phyloP scores from a whole-genome alignment of 2,888 invertebrate genomes.

The Abrostola tripartita region DNA sequence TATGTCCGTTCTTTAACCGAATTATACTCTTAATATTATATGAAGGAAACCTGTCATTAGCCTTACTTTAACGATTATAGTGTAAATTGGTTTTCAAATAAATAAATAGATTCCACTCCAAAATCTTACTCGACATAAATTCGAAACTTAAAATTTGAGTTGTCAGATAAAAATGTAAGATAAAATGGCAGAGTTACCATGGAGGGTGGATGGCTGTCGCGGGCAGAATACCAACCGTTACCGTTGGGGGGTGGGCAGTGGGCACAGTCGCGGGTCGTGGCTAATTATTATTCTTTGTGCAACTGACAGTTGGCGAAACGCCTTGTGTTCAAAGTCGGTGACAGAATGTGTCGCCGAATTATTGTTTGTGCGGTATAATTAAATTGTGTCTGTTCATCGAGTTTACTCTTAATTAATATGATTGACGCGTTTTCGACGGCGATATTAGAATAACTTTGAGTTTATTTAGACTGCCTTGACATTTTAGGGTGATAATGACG shows the following conservation, averaged over 20 bases:
- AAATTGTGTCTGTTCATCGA: conserved; percentile 40
- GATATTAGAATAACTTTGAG: not conserved
- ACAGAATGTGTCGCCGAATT: conserved; percentile 42
- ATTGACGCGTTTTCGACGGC: conserved; percentile 1
- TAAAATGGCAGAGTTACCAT: conserved; percentile 34
- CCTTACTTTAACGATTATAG: too few species aligned
- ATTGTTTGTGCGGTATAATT: conserved; percentile 37
- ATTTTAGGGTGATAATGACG: too few species aligned
- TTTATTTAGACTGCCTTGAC: not conserved
- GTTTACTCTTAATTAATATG: conserved; percentile 20
- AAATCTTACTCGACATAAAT: not conserved
- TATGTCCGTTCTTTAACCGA: too few species aligned
- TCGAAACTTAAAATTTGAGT: conserved; percentile 42
- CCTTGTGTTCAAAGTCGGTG: conserved; percentile 40
- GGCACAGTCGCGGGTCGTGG: conserved; percentile 32
- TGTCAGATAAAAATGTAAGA: conserved; percentile 23
- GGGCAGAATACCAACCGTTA: conserved; percentile 34
- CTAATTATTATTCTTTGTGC: conserved; percentile 62
- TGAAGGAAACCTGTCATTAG: too few species aligned
- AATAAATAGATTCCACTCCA: too few species aligned
- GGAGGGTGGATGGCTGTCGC: conserved; percentile 32
- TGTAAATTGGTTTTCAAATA: too few species aligned
- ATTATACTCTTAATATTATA: too few species aligned
- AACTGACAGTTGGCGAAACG: conserved; percentile 50
- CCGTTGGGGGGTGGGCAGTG: not conserved